Conservation (phyloP, 2,888 invertebrate species). For the Acronicta aceris region DNA sequence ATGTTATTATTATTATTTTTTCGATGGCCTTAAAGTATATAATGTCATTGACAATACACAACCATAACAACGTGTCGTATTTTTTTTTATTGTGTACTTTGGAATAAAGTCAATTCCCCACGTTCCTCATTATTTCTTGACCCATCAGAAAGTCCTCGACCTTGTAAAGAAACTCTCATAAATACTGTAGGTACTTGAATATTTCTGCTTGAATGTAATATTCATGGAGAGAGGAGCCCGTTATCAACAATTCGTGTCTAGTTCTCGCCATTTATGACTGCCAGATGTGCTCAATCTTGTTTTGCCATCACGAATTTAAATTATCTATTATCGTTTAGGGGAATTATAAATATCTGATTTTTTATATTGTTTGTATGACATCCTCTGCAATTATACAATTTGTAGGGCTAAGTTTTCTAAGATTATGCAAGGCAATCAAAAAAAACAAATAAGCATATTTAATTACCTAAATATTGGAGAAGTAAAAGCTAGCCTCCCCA, state of each 20-base stretch:
- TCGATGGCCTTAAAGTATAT: no score
- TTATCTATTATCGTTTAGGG: constrained; percentile 38
- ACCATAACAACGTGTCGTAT: no score
- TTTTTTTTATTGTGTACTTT: neutral
- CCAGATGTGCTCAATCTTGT: constrained; percentile 51
- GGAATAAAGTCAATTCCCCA: constrained; percentile 17
- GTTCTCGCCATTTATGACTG: constrained; percentile 33
- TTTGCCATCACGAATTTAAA: constrained; percentile 41
- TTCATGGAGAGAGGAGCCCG: constrained; percentile 36
- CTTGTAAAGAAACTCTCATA: constrained; percentile 40
- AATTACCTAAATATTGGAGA: no score
- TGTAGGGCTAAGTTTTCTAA: no score
- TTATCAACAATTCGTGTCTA: constrained; percentile 50
- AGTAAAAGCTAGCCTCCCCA: no score
- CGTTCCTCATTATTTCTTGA: constrained; percentile 32
- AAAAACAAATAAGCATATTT: no score
- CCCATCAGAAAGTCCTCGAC: constrained; percentile 33
- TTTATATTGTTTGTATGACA: constrained; percentile 6
- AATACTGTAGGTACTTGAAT: constrained; percentile 44
- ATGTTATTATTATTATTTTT: constrained; percentile 25
- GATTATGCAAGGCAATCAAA: no score
- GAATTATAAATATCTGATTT: constrained; percentile 17
- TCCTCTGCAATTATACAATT: no score
- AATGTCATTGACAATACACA: no score
- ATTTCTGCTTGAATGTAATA: constrained; percentile 51